Percentiles rank a stretch among this genome's conserved stretches.
These are phyloP conservation scores for Tringa solitaria DNA, from an alignment of 2,113 vertebrate species.

Conservation along the genomic window DNA sequence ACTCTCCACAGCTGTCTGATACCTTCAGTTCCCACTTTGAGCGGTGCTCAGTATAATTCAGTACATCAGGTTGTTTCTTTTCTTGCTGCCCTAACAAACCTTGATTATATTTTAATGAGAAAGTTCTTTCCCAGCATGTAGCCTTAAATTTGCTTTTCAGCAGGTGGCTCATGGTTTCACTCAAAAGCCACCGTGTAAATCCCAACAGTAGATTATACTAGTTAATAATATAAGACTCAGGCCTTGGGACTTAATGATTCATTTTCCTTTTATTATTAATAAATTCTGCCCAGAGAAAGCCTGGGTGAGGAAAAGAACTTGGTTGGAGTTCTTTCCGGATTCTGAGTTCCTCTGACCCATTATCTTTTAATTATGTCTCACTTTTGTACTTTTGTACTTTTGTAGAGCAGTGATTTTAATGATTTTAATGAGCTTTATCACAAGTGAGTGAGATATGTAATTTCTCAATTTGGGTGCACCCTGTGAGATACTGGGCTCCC, in stretches of 20 bases:
- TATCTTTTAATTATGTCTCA: constrained; percentile 47
- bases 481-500: not conserved
- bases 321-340: not conserved
- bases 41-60: not conserved
- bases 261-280: constrained; percentile 42
- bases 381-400: not conserved
- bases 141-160: constrained; percentile 44
- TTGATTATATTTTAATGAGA: constrained; percentile 35
- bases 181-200: constrained; percentile 4
- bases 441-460: not conserved
- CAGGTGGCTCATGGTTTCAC: not conserved
- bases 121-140: not conserved
- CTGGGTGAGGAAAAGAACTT: not conserved
- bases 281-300: constrained; percentile 2
- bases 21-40: not conserved
- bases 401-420: constrained; percentile 1
- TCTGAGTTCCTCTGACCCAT: not conserved
- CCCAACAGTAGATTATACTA: not conserved
- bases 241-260: not conserved
- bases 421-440: constrained; percentile 47
- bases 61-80: not conserved
- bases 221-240: not conserved
- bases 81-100: constrained; percentile 9
- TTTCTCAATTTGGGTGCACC: constrained; percentile 8
- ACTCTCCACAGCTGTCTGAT: not conserved